These are phyloP conservation scores for Acinonyx jubatus DNA, from an alignment of 2,113 vertebrate genomes.

Conservation along the genomic window DNA sequence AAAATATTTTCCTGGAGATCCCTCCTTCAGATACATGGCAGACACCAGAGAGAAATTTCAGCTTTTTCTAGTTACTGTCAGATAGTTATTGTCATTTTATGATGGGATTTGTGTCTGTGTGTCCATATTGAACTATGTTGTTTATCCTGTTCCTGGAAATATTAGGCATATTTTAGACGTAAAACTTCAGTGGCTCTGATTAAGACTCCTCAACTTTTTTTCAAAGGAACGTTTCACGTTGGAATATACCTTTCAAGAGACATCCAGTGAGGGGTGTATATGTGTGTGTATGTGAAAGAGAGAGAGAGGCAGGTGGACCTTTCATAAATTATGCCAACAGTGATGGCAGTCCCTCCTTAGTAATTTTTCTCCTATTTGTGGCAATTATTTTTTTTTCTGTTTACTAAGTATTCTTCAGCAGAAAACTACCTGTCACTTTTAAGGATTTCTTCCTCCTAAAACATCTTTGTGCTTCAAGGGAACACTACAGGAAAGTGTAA, in stretches of 20 bases:
- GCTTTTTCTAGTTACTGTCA: background rate
- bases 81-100: background rate
- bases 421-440: background rate
- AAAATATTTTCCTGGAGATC: background rate
- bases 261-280: too few species aligned
- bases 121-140: background rate
- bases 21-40: background rate
- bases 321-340: background rate
- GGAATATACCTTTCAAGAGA: background rate
- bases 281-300: background rate
- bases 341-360: background rate
- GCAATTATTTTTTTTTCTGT: background rate
- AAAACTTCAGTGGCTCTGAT: background rate
- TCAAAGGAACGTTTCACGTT: background rate
- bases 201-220: background rate
- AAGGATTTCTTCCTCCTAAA: background rate
- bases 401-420: background rate
- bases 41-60: background rate
- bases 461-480: background rate
- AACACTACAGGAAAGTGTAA: background rate
- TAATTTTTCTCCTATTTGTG: background rate
- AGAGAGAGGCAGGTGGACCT: too few species aligned
- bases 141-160: background rate
- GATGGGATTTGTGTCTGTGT: background rate
- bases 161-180: background rate